Conservation (phyloP, 2,797 vertebrate genomes). For the Pantherophis alleghaniensis region DNA sequence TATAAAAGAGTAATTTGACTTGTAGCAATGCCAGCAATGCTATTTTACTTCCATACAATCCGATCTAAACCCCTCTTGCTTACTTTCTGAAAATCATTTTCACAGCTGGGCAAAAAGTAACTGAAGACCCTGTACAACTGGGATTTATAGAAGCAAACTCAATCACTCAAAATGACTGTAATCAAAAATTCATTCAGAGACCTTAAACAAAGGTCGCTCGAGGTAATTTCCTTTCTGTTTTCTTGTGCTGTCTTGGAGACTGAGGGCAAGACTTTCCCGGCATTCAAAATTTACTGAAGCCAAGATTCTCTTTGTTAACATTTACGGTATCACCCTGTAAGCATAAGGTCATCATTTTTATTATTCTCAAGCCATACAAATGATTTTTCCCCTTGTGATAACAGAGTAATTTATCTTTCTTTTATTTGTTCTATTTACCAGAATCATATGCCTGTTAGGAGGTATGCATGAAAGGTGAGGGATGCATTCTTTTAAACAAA, state of each 20-base stretch:
- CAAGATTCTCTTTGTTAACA: neutral
- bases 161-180: slow-evolving; percentile 9
- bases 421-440: neutral
- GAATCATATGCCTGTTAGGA: neutral
- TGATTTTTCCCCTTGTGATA: neutral
- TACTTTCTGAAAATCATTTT: slow-evolving; percentile 23
- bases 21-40: neutral
- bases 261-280: neutral
- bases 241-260: neutral
- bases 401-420: neutral
- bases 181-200: neutral
- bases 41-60: slow-evolving; percentile 5
- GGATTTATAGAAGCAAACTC: slow-evolving; percentile 1
- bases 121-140: neutral
- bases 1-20: neutral
- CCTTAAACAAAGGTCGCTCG: neutral
- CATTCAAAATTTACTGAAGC: neutral
- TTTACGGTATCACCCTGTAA: neutral
- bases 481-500: neutral
- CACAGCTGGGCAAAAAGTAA: neutral
- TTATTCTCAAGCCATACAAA: neutral
- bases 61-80: neutral
- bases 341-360: neutral
- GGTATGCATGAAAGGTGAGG: neutral
- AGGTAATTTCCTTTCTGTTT: slow-evolving; percentile 2